Evolutionary conservation across 2,797 vertebrate species (phyloP).

Genomic region (Molossus molossus): DNA sequence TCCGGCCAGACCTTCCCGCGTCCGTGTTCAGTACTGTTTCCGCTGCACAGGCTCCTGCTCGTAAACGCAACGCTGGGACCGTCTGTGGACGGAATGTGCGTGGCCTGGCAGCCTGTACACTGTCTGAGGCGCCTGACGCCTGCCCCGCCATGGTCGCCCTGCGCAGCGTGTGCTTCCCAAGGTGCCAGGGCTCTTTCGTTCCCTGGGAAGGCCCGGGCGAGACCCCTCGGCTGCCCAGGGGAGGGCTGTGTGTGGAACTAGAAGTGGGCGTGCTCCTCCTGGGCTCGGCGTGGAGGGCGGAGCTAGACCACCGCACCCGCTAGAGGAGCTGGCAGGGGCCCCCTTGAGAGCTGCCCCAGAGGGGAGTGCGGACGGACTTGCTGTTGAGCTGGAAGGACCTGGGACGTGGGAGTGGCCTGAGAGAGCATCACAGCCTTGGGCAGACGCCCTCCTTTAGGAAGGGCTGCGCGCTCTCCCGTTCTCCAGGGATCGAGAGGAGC

Average conservation of each 20-base stretch:
- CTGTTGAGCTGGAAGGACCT: neutral
- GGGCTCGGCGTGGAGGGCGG: no score
- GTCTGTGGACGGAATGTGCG: rapidly evolving
- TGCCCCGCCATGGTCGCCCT: no score
- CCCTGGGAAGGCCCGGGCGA: no score
- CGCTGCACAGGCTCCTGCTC: neutral
- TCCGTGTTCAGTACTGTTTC: neutral
- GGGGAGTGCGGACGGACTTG: neutral
- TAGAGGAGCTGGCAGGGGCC: neutral
- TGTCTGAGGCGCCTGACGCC: no score
- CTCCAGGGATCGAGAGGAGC: neutral
- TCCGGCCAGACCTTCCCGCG: neutral
- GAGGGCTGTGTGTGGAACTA: no score
- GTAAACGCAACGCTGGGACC: neutral
- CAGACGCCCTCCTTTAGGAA: neutral
- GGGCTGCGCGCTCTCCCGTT: neutral
- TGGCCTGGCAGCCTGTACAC: no score
- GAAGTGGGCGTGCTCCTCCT: no score
- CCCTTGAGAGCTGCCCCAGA: neutral
- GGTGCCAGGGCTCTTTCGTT: no score
- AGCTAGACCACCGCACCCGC: no score
- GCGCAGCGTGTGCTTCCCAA: no score
- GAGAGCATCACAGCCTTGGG: neutral
- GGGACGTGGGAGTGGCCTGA: no score
- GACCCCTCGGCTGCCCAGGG: no score